Percentiles rank a stretch among this genome's conserved stretches.
Conservation (phyloP, 2,888 invertebrate genomes). For the Synergus itoensis region DNA sequence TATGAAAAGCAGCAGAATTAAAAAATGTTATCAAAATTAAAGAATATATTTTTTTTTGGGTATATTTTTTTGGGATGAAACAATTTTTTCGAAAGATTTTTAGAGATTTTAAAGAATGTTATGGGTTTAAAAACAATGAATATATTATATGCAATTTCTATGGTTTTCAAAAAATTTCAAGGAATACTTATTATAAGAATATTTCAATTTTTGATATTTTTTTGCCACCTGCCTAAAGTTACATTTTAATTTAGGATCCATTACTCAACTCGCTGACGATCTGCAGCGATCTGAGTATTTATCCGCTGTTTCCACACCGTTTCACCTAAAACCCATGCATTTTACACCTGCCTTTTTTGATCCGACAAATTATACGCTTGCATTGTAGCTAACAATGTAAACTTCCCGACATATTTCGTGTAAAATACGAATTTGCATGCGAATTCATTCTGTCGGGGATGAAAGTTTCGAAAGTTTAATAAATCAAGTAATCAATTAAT, state of each 20-base stretch:
- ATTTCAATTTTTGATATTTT: no score
- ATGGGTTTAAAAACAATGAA: no score
- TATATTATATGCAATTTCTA: no score
- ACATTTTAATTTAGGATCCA: background rate
- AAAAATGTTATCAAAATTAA: background rate
- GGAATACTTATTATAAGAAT: no score
- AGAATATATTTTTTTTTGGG: no score
- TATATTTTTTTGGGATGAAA: no score
- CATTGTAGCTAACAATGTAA: slow-evolving; percentile 66
- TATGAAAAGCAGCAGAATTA: background rate
- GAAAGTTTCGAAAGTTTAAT: background rate
- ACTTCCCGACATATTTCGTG: slow-evolving; percentile 64
- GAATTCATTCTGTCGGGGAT: background rate
- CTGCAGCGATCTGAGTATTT: slow-evolving; percentile 70
- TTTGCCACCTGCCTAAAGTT: no score
- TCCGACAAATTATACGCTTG: slow-evolving; percentile 75
- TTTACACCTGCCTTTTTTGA: slow-evolving; percentile 74
- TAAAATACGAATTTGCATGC: slow-evolving; percentile 8
- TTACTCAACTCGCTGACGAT: background rate
- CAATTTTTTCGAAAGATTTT: no score
- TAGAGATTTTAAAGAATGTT: no score
- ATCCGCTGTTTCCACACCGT: slow-evolving; percentile 67
- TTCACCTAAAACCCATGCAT: slow-evolving; percentile 70
- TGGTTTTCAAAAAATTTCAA: background rate
- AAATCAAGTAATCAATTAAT: background rate